Base-by-base conservation (phyloP, 2,888 invertebrate species). In the Aspidiotus destructor region DNA sequence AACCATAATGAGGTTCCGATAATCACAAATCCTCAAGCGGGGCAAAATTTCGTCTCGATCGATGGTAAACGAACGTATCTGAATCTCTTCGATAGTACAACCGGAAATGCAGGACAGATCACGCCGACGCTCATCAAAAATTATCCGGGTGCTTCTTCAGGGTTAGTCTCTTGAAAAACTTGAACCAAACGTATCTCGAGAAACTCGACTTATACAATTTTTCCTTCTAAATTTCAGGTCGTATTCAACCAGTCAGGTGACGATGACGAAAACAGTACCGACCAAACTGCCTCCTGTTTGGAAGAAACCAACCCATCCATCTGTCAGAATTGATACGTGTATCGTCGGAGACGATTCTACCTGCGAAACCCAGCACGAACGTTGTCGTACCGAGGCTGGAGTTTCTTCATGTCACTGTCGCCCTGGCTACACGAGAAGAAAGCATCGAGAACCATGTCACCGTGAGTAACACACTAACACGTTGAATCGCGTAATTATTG, bases 271-370 rank as follows among this genome's bases (percentile, higher is more conserved):
- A 40, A 58, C 65, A 44, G 40, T 44, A 17, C 65, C 65, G 15
- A 65, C 58, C 48, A 65, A 65, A 54, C 11, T 63, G 60, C 13
- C 61, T 28, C 69, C 72, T 41, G 73, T 72, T 68, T 74, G 71
- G n/a, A 81, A 84, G 52, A 79, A 85, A 71, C 84, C 86, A 60
- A 83, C 83, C 0, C 82, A 87, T 76, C 84, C 89, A 71, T 84
- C 87, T 17, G 86, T 87, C 42, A 76, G 93, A 73, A 94, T 94
- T 71, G 94, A 94, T 76, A 94, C 94, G 0, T 94, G 94, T 74
- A 93, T 94, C 17, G 93, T 94, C 0, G 94, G 93, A 0, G 93
- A 94, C 73, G 90, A 92, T 73, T 87, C 89, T 0, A 93, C 94
- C 0, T 94, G 94, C 73, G 92, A 93, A 75, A 84, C 85, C 68